These are phyloP conservation scores for Agrilus planipennis DNA, from an alignment of 1,140 invertebrate species.

Conservation along the genomic window DNA sequence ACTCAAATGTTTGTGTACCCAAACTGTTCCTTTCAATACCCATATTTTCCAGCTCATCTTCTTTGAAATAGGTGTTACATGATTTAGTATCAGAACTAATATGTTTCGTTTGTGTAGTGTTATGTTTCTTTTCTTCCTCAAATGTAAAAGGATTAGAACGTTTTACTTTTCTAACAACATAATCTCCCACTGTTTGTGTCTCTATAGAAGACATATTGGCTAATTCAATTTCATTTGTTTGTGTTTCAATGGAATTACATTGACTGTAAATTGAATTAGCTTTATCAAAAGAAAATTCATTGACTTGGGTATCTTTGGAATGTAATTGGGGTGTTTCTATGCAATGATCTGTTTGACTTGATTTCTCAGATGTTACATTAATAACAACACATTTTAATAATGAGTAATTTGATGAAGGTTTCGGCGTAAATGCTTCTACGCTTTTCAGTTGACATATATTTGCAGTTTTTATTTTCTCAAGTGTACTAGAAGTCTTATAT, in stretches of 20 bases:
- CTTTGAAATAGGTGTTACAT: constrained; percentile 26
- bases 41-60: constrained; percentile 16
- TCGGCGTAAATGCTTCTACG: constrained; percentile 15
- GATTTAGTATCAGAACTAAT: constrained; percentile 18
- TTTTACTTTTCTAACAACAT: constrained; percentile 17
- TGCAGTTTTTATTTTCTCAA: neutral
- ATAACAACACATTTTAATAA: neutral
- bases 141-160: constrained; percentile 1
- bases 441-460: constrained; percentile 7
- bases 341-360: constrained; percentile 17
- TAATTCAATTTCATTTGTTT: constrained; percentile 32
- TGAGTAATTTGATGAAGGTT: constrained; percentile 12
- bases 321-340: constrained; percentile 11
- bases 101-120: constrained; percentile 21
- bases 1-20: constrained; percentile 22
- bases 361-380: constrained; percentile 13
- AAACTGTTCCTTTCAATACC: constrained; percentile 27
- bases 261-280: constrained; percentile 20
- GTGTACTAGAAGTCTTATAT: constrained; percentile 13
- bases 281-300: constrained; percentile 6
- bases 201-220: constrained; percentile 33
- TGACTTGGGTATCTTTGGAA: constrained; percentile 24
- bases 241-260: constrained; percentile 39
- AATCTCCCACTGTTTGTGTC: constrained; percentile 37
- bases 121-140: constrained; percentile 16